Evolutionary conservation across 1,140 invertebrate genomes (phyloP), one percentile per base, ranked within the genome.

Genomic region (Pachypsylla venusta): DNA sequence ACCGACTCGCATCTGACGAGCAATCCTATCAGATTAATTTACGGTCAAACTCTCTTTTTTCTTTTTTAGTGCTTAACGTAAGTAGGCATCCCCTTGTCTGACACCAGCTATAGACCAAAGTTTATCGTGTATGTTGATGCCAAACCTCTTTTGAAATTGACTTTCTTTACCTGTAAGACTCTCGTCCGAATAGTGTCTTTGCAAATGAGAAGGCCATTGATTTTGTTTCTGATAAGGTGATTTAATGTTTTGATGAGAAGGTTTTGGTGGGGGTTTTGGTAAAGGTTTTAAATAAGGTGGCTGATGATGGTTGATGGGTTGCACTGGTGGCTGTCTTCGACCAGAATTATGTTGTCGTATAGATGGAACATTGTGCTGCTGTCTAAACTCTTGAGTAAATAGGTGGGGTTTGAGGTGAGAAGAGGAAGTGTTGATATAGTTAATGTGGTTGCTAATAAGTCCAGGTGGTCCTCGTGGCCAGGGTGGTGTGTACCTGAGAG

Each of bases 151-250:
- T n/a, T n/a, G n/a, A n/a, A n/a, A n/a, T n/a, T n/a, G n/a, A n/a
- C n/a, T 57, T 5, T 74, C 60, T 10, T 62, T 77, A 24, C 78
- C 73, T 5, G 76, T 77, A 10, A 82, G 63, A 64, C 79, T 81
- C 65, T 83, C 81, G 60, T 81, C 81, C 1, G 79, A 81, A 53
- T 81, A 76, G 54, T 81, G 80, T 24, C 80, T 64, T 19, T 76
- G 73, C 25, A 71, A 30, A 39, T 60, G 62, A 1, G 67, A 67
- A 13, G 68, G 68, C 61, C 70, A 60, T 2, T 19, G 53, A 55
- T 35, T 59, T 58, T 16, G 57, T 54, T n/a, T 57, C n/a, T n/a
- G n/a, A n/a, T n/a, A n/a, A 28, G 10, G 26, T 42, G 13, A 10
- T 26, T 30, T 54, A 53, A 30, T 42, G 27, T 39, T 40, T 48